Percentiles rank a stretch among this genome's conserved stretches.
These are phyloP conservation scores for Dendrolimus kikuchii DNA, from an alignment of 1,140 invertebrate species.

Conservation along the genomic window DNA sequence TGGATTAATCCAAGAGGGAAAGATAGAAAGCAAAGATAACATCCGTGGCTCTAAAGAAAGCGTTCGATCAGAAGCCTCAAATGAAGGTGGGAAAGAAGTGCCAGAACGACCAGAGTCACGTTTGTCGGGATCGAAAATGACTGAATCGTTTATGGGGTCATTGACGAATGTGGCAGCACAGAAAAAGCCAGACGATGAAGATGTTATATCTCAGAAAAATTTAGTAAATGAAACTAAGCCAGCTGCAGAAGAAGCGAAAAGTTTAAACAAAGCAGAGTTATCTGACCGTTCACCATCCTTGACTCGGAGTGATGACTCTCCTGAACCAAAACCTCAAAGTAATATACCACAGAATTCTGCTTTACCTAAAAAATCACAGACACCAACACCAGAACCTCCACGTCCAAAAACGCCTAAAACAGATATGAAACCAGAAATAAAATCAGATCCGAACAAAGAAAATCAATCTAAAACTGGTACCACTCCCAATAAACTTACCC, in stretches of 20 bases:
- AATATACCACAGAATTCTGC: conserved; percentile 32
- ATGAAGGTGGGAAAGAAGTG: conserved; percentile 40
- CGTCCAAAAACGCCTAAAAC: conserved; percentile 58
- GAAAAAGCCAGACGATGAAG: conserved; percentile 59
- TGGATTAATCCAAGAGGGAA: conserved; percentile 65
- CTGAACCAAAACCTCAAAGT: conserved; percentile 45
- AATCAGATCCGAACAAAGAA: conserved; percentile 26
- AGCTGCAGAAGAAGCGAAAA: conserved; percentile 1
- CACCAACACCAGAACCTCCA: conserved; percentile 42
- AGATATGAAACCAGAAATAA: conserved; percentile 31
- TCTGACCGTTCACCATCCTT: conserved; percentile 68
- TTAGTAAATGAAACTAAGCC: conserved; percentile 19
- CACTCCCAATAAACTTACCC: conserved; percentile 26
- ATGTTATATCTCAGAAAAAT: conserved; percentile 58
- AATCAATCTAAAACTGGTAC: conserved; percentile 14
- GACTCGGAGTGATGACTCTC: conserved; percentile 66
- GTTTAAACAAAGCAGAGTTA: conserved; percentile 42
- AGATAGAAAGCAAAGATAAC: conserved; percentile 47
- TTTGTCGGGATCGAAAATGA: conserved; percentile 62
- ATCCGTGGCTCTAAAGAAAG: conserved; percentile 57
- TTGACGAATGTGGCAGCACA: conserved; percentile 39
- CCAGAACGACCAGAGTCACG: conserved; percentile 62
- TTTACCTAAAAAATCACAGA: conserved; percentile 38
- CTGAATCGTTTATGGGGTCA: conserved; percentile 66
- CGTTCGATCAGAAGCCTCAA: conserved; percentile 46